A percentile compares a stretch with the other conserved stretches of the same genome.
Conservation (phyloP, 1,140 invertebrate species). For the Lordiphosa mommai region DNA sequence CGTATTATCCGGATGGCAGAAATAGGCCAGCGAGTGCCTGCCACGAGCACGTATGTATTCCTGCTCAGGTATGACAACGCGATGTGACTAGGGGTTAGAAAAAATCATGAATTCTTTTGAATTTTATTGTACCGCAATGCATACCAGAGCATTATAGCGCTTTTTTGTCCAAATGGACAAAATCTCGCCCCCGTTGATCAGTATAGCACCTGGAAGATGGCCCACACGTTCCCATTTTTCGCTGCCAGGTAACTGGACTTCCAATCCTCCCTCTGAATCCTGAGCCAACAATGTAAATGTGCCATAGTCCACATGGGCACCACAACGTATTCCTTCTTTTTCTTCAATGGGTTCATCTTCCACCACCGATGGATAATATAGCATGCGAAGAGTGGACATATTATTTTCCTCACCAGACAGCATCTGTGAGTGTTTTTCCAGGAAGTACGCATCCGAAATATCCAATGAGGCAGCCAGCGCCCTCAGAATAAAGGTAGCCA, state of each 20-base stretch:
- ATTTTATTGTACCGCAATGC: constrained; percentile 1
- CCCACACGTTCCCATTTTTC: constrained; percentile 88
- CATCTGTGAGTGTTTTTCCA: constrained; percentile 84
- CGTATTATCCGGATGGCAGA: constrained; percentile 85
- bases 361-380: constrained; percentile 85
- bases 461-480: constrained; percentile 82
- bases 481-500: constrained; percentile 83
- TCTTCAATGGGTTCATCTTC: constrained; percentile 80
- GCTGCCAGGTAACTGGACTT: constrained; percentile 84
- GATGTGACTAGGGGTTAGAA: constrained; percentile 82
- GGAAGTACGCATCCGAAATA: constrained; percentile 78
- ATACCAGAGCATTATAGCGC: constrained; percentile 85
- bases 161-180: constrained; percentile 88
- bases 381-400: constrained; percentile 84
- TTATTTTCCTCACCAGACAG: constrained; percentile 82
- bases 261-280: constrained; percentile 83
- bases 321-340: constrained; percentile 83
- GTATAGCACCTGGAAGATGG: constrained; percentile 88
- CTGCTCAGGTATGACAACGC: constrained; percentile 86
- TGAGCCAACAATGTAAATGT: constrained; percentile 88
- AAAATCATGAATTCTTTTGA: background rate
- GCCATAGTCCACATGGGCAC: constrained; percentile 87
- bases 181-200: constrained; percentile 89
- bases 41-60: constrained; percentile 82
- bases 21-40: constrained; percentile 88